Conservation (phyloP, 2,113 vertebrate genomes). For the Manacus vitellinus region DNA sequence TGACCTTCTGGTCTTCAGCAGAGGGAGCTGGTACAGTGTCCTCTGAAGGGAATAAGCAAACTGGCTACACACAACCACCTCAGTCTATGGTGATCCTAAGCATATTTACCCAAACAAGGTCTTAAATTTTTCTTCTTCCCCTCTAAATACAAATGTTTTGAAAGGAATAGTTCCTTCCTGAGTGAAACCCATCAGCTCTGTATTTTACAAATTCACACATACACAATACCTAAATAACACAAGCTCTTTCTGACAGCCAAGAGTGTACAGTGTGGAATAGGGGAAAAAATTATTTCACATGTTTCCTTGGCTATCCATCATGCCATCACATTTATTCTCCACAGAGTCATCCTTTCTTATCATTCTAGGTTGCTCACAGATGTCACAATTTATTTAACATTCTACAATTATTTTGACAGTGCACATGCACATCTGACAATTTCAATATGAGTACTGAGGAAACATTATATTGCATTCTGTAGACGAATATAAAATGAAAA, state of each 20-base stretch:
- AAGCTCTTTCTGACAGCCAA: not conserved
- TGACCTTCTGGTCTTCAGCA: fast-evolving
- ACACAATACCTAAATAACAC: not conserved
- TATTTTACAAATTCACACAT: not conserved
- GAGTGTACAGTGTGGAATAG: fast-evolving
- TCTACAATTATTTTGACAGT: not conserved
- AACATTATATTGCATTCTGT: not conserved
- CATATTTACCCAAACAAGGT: not conserved
- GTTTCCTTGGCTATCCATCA: not conserved
- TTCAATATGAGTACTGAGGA: not conserved
- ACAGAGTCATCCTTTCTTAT: not conserved
- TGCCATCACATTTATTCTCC: not conserved
- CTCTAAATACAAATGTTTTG: not conserved
- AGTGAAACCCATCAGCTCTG: not conserved
- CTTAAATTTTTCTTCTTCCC: not conserved
- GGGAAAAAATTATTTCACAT: not conserved
- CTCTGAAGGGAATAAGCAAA: not conserved
- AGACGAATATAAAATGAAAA: not conserved
- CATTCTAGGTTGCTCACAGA: not conserved
- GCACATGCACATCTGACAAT: slow-evolving; percentile 6
- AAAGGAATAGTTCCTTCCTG: not conserved
- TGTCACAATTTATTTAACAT: slow-evolving; percentile 32
- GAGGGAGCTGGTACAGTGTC: not conserved
- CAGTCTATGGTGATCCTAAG: not conserved
- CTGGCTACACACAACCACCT: fast-evolving